Base-by-base conservation (phyloP, 2,113 vertebrate genomes). In the Hyperopisus bebe region DNA sequence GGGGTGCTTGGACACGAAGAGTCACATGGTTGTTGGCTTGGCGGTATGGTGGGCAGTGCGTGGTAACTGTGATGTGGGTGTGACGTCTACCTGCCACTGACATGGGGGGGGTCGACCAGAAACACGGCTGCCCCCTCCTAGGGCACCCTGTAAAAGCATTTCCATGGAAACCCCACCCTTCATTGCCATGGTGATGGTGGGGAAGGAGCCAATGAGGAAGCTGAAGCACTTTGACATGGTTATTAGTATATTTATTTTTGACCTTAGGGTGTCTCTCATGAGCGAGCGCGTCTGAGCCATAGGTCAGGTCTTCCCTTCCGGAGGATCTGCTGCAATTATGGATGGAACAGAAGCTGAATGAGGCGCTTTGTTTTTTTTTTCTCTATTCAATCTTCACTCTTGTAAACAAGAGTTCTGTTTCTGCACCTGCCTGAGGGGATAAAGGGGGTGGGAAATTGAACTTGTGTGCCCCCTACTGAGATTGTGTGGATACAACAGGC, bases 141-240 rank as follows among this genome's bases (percentile, higher is more conserved):
- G 11, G 55, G 17, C 86, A 88, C 80, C 70, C 27, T 88, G 39
- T 24, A 15, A n/a, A 80, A 55, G 21, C 35, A 83, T 90, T 90
- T 88, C 86, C 90, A 90, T 88, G 86, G 90, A 55, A 90, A 90
- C 90, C 53, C 66, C 86, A 90, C 86, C 86, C 74, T 87, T 46
- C 89, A 31, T 53, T 39, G 31, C 85, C 47, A 87, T 87, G 66
- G 89, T 85, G 74, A 90, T 58, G 46, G 55, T 35, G 70, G 46
- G 53, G 55, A n/a, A 74, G 44, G 85, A 47, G 47, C 9, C 39
- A 48, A 77, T 51, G 31, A 50, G 19, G 42, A 86, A 84, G 31
- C n/a, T 47, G 42, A 24, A 77, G 9, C 88, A 2, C 39, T 46
- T n/a, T 39, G 77, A 77, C 62, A 51, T 24, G 39, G 19, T 84